These are phyloP conservation scores for Chloroceryle inda DNA, from an alignment of 2,797 vertebrate genomes.

Conservation along the genomic window DNA sequence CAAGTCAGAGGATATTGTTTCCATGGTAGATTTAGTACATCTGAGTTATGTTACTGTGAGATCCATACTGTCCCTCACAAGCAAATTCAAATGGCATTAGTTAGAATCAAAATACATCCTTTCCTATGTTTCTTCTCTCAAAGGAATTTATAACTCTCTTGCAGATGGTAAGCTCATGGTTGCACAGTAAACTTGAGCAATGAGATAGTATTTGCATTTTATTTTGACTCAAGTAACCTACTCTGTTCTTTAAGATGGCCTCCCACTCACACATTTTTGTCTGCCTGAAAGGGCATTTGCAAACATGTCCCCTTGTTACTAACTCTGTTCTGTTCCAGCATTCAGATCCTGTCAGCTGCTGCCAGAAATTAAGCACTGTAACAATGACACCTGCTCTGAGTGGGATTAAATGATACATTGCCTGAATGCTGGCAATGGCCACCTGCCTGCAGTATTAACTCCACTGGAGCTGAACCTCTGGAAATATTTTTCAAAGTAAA, in stretches of 20 bases:
- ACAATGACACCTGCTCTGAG: constrained; percentile 23
- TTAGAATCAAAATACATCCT: not conserved
- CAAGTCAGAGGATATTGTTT: not conserved
- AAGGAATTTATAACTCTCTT: not conserved
- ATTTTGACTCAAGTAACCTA: not conserved
- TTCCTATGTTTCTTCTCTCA: not conserved
- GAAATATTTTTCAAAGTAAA: not conserved
- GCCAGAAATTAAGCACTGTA: constrained; percentile 27
- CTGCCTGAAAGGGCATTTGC: not conserved
- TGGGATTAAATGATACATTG: not conserved
- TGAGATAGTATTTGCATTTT: not conserved
- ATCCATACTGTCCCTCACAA: not conserved
- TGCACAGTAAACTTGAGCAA: not conserved
- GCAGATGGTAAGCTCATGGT: not conserved
- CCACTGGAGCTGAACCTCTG: constrained; percentile 1
- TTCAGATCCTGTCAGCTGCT: not conserved
- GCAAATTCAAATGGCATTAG: not conserved
- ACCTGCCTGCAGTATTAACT: not conserved
- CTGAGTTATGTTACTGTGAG: not conserved
- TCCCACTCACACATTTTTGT: not conserved
- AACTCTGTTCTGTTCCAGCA: not conserved
- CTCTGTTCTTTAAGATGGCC: not conserved
- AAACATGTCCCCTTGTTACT: not conserved
- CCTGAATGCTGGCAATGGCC: not conserved
- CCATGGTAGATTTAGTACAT: not conserved